phyloP scores from a whole-genome alignment of 2,113 vertebrate species.

The Phyllopteryx taeniolatus region DNA sequence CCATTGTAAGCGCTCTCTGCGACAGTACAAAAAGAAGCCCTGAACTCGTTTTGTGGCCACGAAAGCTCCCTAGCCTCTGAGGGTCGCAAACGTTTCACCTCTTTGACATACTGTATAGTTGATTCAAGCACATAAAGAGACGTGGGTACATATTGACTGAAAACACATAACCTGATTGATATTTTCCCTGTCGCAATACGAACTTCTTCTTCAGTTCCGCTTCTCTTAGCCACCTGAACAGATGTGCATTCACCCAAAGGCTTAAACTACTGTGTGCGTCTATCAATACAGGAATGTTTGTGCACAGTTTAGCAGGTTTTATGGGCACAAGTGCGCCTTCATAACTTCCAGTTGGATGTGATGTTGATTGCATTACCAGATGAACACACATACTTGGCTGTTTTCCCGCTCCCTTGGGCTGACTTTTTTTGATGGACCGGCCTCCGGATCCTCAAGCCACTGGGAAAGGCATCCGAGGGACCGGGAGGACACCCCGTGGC shows the following conservation, averaged over 20 bases:
- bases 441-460: conserved; percentile 36
- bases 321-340: conserved; percentile 27
- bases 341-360: conserved; percentile 44
- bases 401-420: conserved; percentile 52
- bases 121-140: conserved; percentile 36
- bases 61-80: conserved; percentile 31
- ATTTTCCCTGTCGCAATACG: conserved; percentile 48
- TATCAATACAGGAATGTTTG: conserved; percentile 19
- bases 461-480: conserved; percentile 45
- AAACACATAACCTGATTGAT: conserved; percentile 31
- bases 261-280: conserved; percentile 42
- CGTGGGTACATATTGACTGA: neutral
- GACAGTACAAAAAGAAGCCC: neutral
- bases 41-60: conserved; percentile 18
- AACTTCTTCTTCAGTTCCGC: conserved; percentile 56
- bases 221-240: conserved; percentile 58
- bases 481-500: conserved; percentile 33
- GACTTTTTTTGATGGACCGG: conserved; percentile 40
- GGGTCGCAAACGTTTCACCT: conserved; percentile 34
- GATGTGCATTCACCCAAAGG: conserved; percentile 63
- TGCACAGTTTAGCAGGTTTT: conserved; percentile 39
- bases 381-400: conserved; percentile 63
- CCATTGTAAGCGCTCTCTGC: conserved; percentile 31
- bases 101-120: conserved; percentile 37
- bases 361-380: conserved; percentile 64